Conservation (phyloP, 2,797 vertebrate genomes). For the Meda fulgida region DNA sequence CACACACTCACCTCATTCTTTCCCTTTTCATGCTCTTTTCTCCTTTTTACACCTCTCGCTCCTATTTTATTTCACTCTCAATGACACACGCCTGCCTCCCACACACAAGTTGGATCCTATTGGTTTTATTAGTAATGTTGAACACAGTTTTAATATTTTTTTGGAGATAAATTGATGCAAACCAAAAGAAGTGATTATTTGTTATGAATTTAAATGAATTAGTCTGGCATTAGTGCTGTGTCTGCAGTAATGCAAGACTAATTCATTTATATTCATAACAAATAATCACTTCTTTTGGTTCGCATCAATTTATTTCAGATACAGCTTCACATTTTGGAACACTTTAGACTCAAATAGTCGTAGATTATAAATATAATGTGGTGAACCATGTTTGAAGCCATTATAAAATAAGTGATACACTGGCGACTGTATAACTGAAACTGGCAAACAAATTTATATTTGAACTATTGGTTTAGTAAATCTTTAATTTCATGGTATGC, state of each 20-base stretch:
- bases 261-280: no score
- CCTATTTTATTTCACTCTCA: slow-evolving; percentile 8
- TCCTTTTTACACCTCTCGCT: background rate
- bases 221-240: background rate
- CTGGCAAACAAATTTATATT: background rate
- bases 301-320: background rate
- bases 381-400: background rate
- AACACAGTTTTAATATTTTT: background rate
- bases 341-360: background rate
- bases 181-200: background rate
- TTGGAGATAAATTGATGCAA: background rate
- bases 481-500: background rate
- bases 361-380: background rate
- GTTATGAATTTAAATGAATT: background rate
- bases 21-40: background rate
- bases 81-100: slow-evolving; percentile 68
- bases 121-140: background rate
- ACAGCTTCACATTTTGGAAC: background rate
- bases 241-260: no score
- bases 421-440: background rate
- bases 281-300: no score
- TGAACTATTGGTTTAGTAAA: background rate
- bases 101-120: slow-evolving; percentile 72
- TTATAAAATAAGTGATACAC: background rate
- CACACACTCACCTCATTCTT: slow-evolving; percentile 10